Conservation (phyloP, 2,888 invertebrate species). For the Acrobasis suavella region DNA sequence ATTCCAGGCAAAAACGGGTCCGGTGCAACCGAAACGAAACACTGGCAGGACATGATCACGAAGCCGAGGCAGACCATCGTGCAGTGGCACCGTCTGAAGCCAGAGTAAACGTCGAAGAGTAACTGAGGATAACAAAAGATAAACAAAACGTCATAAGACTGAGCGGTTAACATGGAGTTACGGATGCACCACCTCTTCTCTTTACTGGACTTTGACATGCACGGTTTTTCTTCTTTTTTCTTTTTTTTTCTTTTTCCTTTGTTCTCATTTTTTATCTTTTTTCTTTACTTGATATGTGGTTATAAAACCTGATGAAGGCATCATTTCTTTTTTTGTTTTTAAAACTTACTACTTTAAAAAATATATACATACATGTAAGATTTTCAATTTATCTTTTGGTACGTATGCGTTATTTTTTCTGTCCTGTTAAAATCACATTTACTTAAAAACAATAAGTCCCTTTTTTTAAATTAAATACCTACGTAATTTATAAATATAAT, state of each 20-base stretch:
- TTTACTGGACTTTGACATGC: slow-evolving; percentile 28
- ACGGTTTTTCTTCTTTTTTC: slow-evolving; percentile 22
- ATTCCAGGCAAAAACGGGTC: slow-evolving; percentile 95
- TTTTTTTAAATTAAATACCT: too few species aligned
- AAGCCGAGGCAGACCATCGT: slow-evolving; percentile 97
- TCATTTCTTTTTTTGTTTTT: slow-evolving; percentile 9
- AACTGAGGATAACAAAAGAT: slow-evolving; percentile 35
- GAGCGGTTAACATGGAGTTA: slow-evolving; percentile 69
- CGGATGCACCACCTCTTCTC: slow-evolving; percentile 47
- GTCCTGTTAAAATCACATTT: too few species aligned
- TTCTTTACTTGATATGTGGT: too few species aligned
- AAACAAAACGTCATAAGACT: slow-evolving; percentile 77
- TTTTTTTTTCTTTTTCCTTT: slow-evolving; percentile 24
- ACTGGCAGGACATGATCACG: slow-evolving; percentile 99
- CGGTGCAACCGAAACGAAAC: slow-evolving; percentile 97
- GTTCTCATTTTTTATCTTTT: too few species aligned
- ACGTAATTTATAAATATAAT: too few species aligned
- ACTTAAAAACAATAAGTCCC: too few species aligned
- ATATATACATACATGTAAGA: too few species aligned
- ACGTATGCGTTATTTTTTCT: too few species aligned
- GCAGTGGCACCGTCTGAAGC: slow-evolving; percentile 98
- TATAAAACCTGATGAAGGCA: too few species aligned
- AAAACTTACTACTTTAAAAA: too few species aligned
- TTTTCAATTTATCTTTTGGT: neutral
- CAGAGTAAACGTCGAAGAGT: slow-evolving; percentile 84